Conservation (phyloP, 2,888 invertebrate species). For the Eupithecia inturbata region DNA sequence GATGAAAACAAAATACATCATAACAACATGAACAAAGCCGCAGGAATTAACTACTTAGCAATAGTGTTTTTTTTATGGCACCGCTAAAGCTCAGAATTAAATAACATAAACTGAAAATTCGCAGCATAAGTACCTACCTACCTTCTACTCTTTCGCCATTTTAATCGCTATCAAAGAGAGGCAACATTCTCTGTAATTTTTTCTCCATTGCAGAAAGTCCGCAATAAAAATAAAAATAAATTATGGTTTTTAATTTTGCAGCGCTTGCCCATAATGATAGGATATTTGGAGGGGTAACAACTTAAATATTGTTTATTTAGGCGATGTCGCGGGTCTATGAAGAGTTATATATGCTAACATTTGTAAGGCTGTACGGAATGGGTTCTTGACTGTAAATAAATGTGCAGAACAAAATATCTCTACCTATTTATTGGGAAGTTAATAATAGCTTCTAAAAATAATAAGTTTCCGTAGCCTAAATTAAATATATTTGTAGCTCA, state of each 20-base stretch:
- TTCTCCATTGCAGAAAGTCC: slow-evolving; percentile 56
- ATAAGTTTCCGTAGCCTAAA: not conserved
- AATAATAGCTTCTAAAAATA: not conserved
- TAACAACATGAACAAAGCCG: not conserved
- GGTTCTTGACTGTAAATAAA: not conserved
- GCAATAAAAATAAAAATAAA: slow-evolving; percentile 78
- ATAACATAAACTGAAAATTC: slow-evolving; percentile 52
- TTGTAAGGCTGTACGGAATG: not conserved
- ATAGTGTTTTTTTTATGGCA: not conserved
- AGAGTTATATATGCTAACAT: slow-evolving; percentile 21
- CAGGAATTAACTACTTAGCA: not conserved
- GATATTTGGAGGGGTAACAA: slow-evolving; percentile 33
- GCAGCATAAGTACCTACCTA: slow-evolving; percentile 16
- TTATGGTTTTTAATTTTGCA: slow-evolving; percentile 77
- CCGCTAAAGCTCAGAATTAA: slow-evolving; percentile 50
- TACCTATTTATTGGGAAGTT: not conserved
- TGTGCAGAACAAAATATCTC: not conserved
- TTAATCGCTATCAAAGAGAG: slow-evolving; percentile 69
- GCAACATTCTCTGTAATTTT: slow-evolving; percentile 53
- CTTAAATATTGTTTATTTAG: slow-evolving; percentile 38
- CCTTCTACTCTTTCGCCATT: slow-evolving; percentile 58
- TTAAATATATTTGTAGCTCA: too few relatives aligned
- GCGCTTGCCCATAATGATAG: slow-evolving; percentile 40
- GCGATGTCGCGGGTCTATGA: slow-evolving; percentile 30
- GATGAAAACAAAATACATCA: too few relatives aligned